Conservation (phyloP, 2,888 invertebrate genomes). For the Nomada fabriciana region DNA sequence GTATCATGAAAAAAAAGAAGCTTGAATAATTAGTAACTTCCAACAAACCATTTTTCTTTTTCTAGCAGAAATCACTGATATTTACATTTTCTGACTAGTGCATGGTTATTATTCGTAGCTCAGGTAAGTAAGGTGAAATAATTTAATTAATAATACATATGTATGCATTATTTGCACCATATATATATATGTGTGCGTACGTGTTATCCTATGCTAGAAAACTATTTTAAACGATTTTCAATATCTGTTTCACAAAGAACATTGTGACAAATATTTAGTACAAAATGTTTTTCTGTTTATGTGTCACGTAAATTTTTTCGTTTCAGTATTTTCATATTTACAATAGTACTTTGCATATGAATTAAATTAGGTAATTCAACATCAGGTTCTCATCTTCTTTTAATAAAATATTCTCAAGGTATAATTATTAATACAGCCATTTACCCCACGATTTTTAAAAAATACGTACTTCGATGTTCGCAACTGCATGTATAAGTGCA, state of each 20-base stretch:
- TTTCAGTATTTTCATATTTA: conserved; percentile 36
- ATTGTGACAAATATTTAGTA: conserved; percentile 21
- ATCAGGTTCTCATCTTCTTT: conserved; percentile 3
- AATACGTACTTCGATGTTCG: not conserved
- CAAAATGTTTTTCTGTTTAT: conserved; percentile 1
- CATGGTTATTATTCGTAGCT: conserved; percentile 18
- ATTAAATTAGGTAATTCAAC: conserved; percentile 29
- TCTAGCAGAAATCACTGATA: conserved; percentile 2
- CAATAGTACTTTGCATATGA: conserved; percentile 17
- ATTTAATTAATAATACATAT: conserved; percentile 35
- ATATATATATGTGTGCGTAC: not conserved
- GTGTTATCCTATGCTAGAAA: conserved; percentile 26
- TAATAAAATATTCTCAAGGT: conserved; percentile 14
- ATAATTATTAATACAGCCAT: conserved; percentile 16
- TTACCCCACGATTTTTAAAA: not conserved
- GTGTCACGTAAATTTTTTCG: not conserved
- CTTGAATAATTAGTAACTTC: conserved; percentile 46
- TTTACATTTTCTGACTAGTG: conserved; percentile 52
- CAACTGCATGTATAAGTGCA: too few relatives aligned
- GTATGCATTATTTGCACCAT: conserved; percentile 13
- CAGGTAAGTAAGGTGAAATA: conserved; percentile 29
- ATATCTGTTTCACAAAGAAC: not conserved
- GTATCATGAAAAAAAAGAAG: conserved; percentile 21
- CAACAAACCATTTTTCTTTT: conserved; percentile 20
- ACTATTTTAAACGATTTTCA: conserved; percentile 24